Evolutionary conservation across 2,888 invertebrate genomes (phyloP).

Genomic region (Chymomyza caudatula): DNA sequence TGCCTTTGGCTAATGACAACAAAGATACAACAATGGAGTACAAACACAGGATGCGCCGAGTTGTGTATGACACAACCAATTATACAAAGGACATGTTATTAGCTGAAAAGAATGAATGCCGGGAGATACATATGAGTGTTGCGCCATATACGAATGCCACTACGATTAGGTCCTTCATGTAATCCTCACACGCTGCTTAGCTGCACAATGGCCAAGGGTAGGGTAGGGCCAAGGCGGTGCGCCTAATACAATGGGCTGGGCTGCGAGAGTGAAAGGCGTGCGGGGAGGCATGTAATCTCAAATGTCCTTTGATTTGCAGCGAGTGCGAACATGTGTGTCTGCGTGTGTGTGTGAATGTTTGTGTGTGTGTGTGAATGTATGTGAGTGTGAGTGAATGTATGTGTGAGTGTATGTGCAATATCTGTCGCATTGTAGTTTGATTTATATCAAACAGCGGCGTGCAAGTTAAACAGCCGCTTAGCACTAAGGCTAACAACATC

Average conservation of each 20-base stretch:
- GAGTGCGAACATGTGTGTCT: slow-evolving; percentile 15
- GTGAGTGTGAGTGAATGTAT: not conserved
- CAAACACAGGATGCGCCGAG: slow-evolving; percentile 7
- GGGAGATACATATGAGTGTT: not conserved
- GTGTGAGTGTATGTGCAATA: slow-evolving; percentile 26
- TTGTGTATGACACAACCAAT: slow-evolving; percentile 68
- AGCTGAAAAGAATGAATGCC: slow-evolving; percentile 41
- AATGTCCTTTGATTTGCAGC: slow-evolving; percentile 49
- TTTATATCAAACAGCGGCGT: slow-evolving; percentile 49
- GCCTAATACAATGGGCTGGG: slow-evolving; percentile 21
- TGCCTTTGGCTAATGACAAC: slow-evolving; percentile 38
- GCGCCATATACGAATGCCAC: not conserved
- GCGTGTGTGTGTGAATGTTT: not conserved
- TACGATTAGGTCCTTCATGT: slow-evolving; percentile 22
- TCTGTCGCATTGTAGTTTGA: slow-evolving; percentile 50
- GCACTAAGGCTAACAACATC: not conserved
- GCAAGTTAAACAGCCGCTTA: slow-evolving; percentile 35
- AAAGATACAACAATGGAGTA: slow-evolving; percentile 47
- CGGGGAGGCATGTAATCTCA: slow-evolving; percentile 65
- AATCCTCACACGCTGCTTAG: slow-evolving; percentile 67
- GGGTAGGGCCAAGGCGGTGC: slow-evolving; percentile 26
- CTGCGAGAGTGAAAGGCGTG: too few species aligned
- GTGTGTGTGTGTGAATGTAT: not conserved
- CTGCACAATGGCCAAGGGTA: slow-evolving; percentile 45
- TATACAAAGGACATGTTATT: slow-evolving; percentile 61